Evolutionary conservation across 1,140 invertebrate species (phyloP), one percentile per base, ranked within the genome.

Genomic region (Zaprionus kolodkinae): DNA sequence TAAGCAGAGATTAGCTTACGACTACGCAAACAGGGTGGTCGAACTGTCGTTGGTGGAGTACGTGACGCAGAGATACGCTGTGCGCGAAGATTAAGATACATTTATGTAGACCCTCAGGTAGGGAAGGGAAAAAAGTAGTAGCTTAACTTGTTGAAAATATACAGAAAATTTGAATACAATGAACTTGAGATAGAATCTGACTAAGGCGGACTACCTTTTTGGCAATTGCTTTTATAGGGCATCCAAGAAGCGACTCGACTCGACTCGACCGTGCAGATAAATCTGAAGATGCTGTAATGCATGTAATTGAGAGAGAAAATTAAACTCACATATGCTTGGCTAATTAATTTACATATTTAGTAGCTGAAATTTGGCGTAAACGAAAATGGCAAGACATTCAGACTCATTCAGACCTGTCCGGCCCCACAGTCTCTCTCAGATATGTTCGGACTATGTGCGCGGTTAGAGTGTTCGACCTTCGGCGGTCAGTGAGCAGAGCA

Each of bases 391-490:
- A 73, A 73, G 38, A 52, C 36, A 50, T 50, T 38, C n/a, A n/a
- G n/a, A n/a, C n/a, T n/a, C 50, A 40, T 65, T 10, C 21, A 21
- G 21, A 21, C 21, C 21, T 21, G 21, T 21, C 21, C 21, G 45
- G 21, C 36, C 36, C 10, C 45, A 17, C 15, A 21, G 45, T 50
- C 45, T 50, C 17, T 50, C 45, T 30, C 17, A 17, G 15, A 10
- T 17, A 45, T 45, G 59, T 12, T 1, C 55, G 15, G 17, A 15
- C 17, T 17, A 38, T 55, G 50, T 55, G 48, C 9, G 45, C n/a
- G 56, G 71, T 43, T 61, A 62, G 27, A 69, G 71, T 73, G 50
- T 68, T 13, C 54, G 65, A 65, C 79, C 79, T 78, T 73, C 74
- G 13, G 17, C 59, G 79, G 60, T 67, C 62, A 65, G 21, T 36